Conservation (phyloP, 2,888 invertebrate genomes). For the Eilema caniola region DNA sequence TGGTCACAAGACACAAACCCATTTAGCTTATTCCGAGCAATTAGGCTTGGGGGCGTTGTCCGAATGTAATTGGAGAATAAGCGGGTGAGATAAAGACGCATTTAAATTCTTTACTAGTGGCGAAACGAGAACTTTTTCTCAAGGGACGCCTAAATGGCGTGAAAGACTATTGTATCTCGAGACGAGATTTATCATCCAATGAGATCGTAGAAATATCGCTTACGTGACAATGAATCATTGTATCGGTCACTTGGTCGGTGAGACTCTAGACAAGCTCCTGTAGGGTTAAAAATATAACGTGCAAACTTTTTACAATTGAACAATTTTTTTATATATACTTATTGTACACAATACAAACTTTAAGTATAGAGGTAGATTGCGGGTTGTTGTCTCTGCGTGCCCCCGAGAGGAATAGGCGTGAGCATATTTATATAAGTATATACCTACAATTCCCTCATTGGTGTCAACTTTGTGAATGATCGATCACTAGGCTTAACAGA, state of each 20-base stretch:
- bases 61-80: slow-evolving; percentile 55
- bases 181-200: background rate
- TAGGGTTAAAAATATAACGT: background rate
- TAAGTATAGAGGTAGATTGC: no score
- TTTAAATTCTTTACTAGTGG: slow-evolving; percentile 27
- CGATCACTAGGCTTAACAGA: no score
- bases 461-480: background rate
- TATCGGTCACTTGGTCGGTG: no score
- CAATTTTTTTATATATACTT: background rate
- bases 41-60: slow-evolving; percentile 58
- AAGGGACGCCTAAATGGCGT: background rate
- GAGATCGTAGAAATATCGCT: background rate
- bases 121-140: background rate
- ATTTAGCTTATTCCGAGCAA: slow-evolving; percentile 63
- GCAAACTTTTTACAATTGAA: background rate
- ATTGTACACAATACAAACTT: no score
- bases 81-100: slow-evolving; percentile 45
- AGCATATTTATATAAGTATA: background rate
- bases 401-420: no score
- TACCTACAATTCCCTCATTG: no score
- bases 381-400: no score
- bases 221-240: background rate
- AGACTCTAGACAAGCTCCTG: background rate
- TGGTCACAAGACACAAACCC: slow-evolving; percentile 53
- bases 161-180: slow-evolving; percentile 1